phyloP scores from a whole-genome alignment of 2,113 vertebrate species.

The Carettochelys insculpta region DNA sequence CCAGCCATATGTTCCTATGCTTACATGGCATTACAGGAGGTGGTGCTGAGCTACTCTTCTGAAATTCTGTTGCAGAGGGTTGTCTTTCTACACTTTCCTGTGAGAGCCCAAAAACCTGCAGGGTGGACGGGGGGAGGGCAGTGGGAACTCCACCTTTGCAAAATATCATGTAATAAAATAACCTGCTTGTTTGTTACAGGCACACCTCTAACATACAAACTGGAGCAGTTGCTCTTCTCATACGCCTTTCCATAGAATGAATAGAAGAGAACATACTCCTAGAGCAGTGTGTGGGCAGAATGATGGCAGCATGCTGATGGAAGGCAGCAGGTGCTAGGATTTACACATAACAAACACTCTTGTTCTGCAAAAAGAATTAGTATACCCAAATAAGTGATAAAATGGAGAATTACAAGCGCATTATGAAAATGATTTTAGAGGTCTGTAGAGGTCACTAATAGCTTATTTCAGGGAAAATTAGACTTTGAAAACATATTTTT shows the following conservation, averaged over 20 bases:
- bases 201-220: not conserved
- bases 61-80: not conserved
- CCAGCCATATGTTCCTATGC: not conserved
- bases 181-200: not conserved
- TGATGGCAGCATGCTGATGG: not conserved
- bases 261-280: not conserved
- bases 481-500: not conserved
- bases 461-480: not conserved
- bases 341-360: not conserved
- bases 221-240: not conserved
- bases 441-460: not conserved
- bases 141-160: not conserved
- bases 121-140: not conserved
- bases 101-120: not conserved
- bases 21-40: not conserved
- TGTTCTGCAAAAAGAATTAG: not conserved
- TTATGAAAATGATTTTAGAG: not conserved
- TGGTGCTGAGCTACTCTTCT: not conserved
- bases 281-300: not conserved
- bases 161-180: not conserved
- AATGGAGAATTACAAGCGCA: not conserved
- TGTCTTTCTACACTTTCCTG: not conserved
- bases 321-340: not conserved
- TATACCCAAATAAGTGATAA: not conserved
- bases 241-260: not conserved